Conservation (phyloP, 2,888 invertebrate genomes). For the Mythimna lalbum region DNA sequence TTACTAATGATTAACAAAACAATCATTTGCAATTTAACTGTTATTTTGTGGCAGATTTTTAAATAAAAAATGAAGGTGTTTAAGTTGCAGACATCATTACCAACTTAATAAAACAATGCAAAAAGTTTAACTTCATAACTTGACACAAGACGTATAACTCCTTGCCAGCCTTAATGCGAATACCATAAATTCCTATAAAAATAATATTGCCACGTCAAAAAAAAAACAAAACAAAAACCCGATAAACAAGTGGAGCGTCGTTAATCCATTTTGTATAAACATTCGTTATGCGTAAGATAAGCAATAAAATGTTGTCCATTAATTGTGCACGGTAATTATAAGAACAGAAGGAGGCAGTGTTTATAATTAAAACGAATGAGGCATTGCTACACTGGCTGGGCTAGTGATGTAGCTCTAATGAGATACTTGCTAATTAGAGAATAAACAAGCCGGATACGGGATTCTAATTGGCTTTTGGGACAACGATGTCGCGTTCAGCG, state of each 20-base stretch:
- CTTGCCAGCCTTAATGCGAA: conserved; percentile 12
- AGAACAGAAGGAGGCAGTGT: conserved; percentile 82
- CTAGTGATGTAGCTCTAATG: conserved; percentile 88
- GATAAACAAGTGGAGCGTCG: conserved; percentile 63
- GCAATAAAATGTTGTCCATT: conserved; percentile 84
- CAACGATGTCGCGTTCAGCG: conserved; percentile 74
- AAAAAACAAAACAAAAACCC: conserved; percentile 61
- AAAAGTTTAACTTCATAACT: neutral
- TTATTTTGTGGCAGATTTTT: neutral
- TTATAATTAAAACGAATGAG: conserved; percentile 90
- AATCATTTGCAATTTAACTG: neutral
- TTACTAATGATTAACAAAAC: neutral
- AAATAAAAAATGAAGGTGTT: neutral
- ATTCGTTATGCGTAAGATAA: conserved; percentile 78
- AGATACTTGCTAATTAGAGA: conserved; percentile 89
- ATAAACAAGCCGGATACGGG: conserved; percentile 88
- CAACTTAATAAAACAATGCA: conserved; percentile 1
- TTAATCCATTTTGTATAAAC: conserved; percentile 75
- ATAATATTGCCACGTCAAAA: conserved; percentile 48
- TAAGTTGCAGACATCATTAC: conserved; percentile 7
- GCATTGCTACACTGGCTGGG: conserved; percentile 80
- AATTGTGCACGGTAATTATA: conserved; percentile 86
- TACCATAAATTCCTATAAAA: conserved; percentile 36
- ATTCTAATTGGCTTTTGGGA: conserved; percentile 90
- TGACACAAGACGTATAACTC: conserved; percentile 6